Conservation (phyloP, 2,888 invertebrate species). For the Drosophila nr. medialis region DNA sequence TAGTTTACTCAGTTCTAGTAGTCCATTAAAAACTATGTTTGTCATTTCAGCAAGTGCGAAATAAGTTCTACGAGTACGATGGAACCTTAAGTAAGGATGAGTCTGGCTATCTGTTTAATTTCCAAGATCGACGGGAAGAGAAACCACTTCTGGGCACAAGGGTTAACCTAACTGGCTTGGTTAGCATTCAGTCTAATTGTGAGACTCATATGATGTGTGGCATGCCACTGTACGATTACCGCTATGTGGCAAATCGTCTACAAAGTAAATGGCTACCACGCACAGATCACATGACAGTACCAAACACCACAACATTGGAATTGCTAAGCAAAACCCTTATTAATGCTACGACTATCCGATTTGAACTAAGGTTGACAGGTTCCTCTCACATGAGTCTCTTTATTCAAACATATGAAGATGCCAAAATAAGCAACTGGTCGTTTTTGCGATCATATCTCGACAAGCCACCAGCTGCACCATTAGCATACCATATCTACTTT, state of each 20-base stretch:
- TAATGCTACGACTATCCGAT: slow-evolving; percentile 51
- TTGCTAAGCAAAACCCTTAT: slow-evolving; percentile 56
- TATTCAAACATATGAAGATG: slow-evolving; percentile 65
- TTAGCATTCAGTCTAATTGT: slow-evolving; percentile 60
- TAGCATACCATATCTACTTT: slow-evolving; percentile 75
- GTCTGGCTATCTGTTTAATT: slow-evolving; percentile 85
- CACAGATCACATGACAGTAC: slow-evolving; percentile 48
- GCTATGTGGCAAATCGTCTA: slow-evolving; percentile 51
- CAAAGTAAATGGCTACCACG: slow-evolving; percentile 70
- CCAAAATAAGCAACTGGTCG: slow-evolving; percentile 72
- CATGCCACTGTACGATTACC: slow-evolving; percentile 74
- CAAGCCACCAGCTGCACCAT: slow-evolving; percentile 48
- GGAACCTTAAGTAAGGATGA: slow-evolving; percentile 82
- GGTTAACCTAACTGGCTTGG: slow-evolving; percentile 62
- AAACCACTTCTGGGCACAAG: slow-evolving; percentile 44
- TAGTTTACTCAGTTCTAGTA: too few species aligned
- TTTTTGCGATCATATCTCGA: slow-evolving; percentile 67
- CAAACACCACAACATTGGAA: slow-evolving; percentile 58
- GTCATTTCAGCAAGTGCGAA: slow-evolving; percentile 84
- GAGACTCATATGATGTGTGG: slow-evolving; percentile 77
- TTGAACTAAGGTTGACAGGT: slow-evolving; percentile 69
- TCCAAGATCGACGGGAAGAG: slow-evolving; percentile 83
- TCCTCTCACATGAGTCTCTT: slow-evolving; percentile 78
- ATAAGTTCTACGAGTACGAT: slow-evolving; percentile 84
- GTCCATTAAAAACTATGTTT: background rate